phyloP scores from a whole-genome alignment of 2,888 invertebrate genomes.

The Cheilosia grossa region DNA sequence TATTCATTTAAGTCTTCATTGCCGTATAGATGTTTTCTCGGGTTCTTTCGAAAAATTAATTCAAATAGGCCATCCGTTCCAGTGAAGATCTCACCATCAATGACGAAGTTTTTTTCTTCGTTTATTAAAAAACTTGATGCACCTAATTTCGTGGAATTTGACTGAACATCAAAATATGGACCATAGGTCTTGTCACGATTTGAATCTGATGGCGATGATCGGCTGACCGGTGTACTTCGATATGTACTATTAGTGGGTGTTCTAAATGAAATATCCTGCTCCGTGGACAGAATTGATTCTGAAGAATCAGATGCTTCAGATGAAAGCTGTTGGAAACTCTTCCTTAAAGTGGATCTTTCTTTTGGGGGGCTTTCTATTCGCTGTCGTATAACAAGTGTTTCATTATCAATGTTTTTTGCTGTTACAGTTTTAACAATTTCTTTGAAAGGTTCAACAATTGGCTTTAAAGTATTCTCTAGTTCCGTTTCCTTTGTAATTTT shows the following conservation, averaged over 20 bases:
- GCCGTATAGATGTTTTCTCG: not conserved
- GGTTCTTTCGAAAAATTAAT: not conserved
- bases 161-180: conserved; percentile 3
- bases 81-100: conserved; percentile 2
- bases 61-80: conserved; percentile 1
- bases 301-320: not conserved
- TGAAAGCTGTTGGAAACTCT: not conserved
- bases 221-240: not conserved
- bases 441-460: not conserved
- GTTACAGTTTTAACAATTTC: too few species aligned
- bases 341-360: not conserved
- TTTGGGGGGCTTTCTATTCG: too few species aligned
- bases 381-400: too few species aligned
- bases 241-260: not conserved
- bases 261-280: conserved; percentile 2
- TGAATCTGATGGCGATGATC: not conserved
- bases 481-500: conserved; percentile 3
- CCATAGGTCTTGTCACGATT: conserved; percentile 16
- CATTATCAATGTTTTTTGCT: too few species aligned
- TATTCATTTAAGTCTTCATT: not conserved
- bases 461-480: not conserved
- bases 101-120: not conserved
- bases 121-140: not conserved
- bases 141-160: conserved; percentile 3
- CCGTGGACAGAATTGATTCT: not conserved